These are phyloP conservation scores for Bilobella aurantiaca DNA, from an alignment of 1,140 invertebrate species.

Conservation along the genomic window DNA sequence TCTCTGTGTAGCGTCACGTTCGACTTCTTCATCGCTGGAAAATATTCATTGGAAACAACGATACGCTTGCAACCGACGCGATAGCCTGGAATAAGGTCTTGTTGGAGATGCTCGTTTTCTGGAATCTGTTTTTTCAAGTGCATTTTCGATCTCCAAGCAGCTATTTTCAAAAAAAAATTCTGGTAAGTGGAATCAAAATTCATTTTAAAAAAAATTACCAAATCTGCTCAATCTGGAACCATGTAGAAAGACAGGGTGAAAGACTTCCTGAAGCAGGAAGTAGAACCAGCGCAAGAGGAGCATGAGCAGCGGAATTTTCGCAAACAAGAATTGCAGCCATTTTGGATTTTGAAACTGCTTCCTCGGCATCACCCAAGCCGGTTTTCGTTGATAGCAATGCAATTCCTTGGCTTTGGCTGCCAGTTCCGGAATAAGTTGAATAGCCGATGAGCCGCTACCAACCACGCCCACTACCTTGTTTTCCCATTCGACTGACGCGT, in stretches of 20 bases:
- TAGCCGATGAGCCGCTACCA: constrained; percentile 20
- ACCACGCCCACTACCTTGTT: constrained; percentile 22
- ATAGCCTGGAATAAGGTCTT: constrained; percentile 10
- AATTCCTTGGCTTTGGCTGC: constrained; percentile 18
- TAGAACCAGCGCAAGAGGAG: constrained; percentile 2
- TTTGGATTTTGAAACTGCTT: constrained; percentile 11
- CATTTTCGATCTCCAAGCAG: not conserved
- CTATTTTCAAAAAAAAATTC: not conserved
- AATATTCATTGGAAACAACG: constrained; percentile 9
- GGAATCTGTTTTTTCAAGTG: not conserved
- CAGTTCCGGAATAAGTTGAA: constrained; percentile 26
- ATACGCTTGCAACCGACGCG: constrained; percentile 14
- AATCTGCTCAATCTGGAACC: not conserved
- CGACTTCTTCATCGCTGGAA: not conserved
- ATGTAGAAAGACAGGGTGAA: not conserved
- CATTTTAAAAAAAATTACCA: not conserved
- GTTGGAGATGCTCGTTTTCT: not conserved
- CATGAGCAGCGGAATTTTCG: constrained; percentile 7
- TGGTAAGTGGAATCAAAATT: not conserved
- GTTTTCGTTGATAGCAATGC: constrained; percentile 22
- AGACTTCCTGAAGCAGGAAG: constrained; percentile 4
- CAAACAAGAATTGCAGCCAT: constrained; percentile 1
- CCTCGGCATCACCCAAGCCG: constrained; percentile 21
- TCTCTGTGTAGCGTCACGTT: constrained; percentile 9
- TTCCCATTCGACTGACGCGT: constrained; percentile 8